phyloP scores from a whole-genome alignment of 2,113 vertebrate genomes.

The Pardalotus punctatus region DNA sequence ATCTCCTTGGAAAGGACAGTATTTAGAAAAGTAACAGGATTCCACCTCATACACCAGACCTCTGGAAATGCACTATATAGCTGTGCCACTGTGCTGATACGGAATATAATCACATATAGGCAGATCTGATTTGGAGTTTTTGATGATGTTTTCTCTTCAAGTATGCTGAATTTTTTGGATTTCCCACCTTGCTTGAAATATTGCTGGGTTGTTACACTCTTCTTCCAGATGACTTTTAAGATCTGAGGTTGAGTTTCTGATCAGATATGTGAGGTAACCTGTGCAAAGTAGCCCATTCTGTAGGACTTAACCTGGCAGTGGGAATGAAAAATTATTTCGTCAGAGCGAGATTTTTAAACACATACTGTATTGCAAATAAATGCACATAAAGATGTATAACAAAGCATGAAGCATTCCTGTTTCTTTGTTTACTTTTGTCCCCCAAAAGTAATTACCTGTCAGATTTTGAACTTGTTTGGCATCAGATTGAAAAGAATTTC shows the following conservation, averaged over 20 bases:
- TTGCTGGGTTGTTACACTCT: background rate
- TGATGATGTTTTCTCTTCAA: background rate
- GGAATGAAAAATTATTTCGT: background rate
- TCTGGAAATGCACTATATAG: background rate
- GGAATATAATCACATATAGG: background rate
- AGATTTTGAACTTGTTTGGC: background rate
- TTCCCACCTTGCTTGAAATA: background rate
- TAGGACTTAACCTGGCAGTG: background rate
- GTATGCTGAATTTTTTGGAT: background rate
- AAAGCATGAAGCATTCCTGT: background rate
- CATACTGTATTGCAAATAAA: background rate
- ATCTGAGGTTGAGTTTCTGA: background rate
- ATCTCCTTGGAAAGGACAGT: background rate
- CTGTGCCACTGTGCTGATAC: background rate
- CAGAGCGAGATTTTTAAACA: background rate
- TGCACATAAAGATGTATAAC: background rate
- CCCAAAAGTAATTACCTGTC: background rate
- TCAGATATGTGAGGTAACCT: background rate
- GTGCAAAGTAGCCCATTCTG: background rate
- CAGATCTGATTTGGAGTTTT: background rate
- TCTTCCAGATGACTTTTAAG: background rate
- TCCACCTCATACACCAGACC: background rate
- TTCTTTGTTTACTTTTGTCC: background rate
- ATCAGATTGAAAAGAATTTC: background rate
- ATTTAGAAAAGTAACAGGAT: background rate